Percentiles rank a stretch among this genome's conserved stretches.
Conservation (phyloP, 1,140 invertebrate genomes). For the Cyrtorhinus lividipennis region DNA sequence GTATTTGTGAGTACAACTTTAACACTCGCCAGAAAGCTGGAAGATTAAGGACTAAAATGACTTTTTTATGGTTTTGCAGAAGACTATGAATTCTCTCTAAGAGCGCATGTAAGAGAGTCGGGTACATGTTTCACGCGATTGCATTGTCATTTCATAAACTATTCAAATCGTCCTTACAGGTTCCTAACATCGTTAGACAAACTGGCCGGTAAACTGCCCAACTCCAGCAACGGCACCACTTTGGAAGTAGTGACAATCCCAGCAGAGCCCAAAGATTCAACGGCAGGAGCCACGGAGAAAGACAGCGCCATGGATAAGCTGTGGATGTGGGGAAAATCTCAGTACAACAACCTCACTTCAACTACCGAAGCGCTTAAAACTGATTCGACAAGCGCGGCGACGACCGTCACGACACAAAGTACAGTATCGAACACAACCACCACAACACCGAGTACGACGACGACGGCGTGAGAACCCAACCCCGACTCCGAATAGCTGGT, state of each 20-base stretch:
- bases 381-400: neutral
- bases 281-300: constrained; percentile 6
- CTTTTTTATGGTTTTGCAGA: too few relatives aligned
- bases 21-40: too few relatives aligned
- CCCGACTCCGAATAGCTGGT: neutral
- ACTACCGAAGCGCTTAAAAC: neutral
- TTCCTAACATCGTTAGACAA: constrained; percentile 10
- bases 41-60: too few relatives aligned
- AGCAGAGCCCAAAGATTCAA: constrained; percentile 11
- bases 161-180: too few relatives aligned
- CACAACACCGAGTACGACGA: neutral
- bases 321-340: constrained; percentile 22
- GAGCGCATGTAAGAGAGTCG: too few relatives aligned
- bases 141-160: too few relatives aligned
- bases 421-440: neutral
- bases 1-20: too few relatives aligned
- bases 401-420: neutral
- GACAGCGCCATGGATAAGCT: constrained; percentile 21
- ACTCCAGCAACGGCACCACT: neutral
- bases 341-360: constrained; percentile 13
- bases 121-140: too few relatives aligned
- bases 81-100: too few relatives aligned
- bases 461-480: neutral
- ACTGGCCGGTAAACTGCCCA: neutral
- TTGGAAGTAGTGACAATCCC: constrained; percentile 18